Conservation (phyloP, 2,113 vertebrate genomes). For the Climacteris rufus region DNA sequence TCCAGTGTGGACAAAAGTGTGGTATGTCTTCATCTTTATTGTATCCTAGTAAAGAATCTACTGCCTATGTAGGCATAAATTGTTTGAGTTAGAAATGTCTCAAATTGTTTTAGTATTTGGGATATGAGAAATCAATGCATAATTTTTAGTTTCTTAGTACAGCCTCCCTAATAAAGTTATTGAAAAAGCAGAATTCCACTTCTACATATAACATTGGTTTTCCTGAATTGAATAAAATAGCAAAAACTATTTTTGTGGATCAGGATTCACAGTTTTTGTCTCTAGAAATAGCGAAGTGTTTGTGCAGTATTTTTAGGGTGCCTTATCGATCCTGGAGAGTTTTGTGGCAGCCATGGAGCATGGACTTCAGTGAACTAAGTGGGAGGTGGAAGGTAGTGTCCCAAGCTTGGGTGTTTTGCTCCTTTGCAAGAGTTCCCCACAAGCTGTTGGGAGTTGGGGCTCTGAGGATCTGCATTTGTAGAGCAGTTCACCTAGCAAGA, state of each 20-base stretch:
- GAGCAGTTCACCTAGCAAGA: not conserved
- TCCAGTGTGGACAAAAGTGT: conserved; percentile 90
- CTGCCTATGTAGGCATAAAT: not conserved
- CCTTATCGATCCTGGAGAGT: not conserved
- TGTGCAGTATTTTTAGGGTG: not conserved
- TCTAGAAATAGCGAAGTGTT: not conserved
- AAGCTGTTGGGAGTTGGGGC: not conserved
- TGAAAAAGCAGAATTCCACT: not conserved
- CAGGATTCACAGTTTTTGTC: not conserved
- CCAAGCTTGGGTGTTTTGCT: not conserved
- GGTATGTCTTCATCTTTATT: conserved; percentile 73
- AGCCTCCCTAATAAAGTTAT: not conserved
- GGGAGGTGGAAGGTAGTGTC: not conserved
- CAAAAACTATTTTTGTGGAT: not conserved
- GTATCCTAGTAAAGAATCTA: not conserved
- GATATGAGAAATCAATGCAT: not conserved
- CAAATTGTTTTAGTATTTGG: not conserved
- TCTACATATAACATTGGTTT: not conserved
- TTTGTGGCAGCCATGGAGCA: not conserved
- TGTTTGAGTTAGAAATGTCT: not conserved
- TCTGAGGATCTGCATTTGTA: not conserved
- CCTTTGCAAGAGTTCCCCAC: not conserved
- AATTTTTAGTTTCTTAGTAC: not conserved
- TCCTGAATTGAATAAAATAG: not conserved
- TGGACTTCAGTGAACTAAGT: not conserved